Evolutionary conservation across 2,888 invertebrate species (phyloP).

Genomic region (Timema cristinae): DNA sequence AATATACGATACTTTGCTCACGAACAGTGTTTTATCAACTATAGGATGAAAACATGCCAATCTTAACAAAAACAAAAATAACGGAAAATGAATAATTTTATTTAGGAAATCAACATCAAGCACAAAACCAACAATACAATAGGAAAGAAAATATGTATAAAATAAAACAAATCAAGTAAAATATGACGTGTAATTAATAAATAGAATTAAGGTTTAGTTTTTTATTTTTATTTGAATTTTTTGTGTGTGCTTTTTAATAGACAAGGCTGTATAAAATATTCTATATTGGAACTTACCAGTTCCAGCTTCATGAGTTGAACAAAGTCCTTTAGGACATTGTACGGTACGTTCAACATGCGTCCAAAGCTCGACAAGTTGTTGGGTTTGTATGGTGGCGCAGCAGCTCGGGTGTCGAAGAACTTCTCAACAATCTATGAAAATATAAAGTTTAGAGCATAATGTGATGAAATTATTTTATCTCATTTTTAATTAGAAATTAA

Average conservation of each 20-base stretch:
- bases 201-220: no score
- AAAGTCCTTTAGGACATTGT: constrained; percentile 85
- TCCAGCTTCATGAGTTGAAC: constrained; percentile 80
- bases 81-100: neutral
- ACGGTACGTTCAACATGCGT: constrained; percentile 77
- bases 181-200: no score
- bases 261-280: neutral
- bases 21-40: no score
- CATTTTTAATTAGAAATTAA: no score
- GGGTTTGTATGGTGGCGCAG: constrained; percentile 86
- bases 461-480: no score
- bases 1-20: no score
- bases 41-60: no score
- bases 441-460: neutral
- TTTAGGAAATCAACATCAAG: no score
- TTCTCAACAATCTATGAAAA: constrained; percentile 71
- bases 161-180: no score
- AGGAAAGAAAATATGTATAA: no score
- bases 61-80: no score
- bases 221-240: neutral
- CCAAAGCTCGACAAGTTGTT: constrained; percentile 84
- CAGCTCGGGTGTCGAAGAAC: constrained; percentile 87
- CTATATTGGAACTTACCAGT: constrained; percentile 39
- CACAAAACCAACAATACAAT: no score
- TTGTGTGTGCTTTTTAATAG: neutral